Evolutionary conservation across 2,888 invertebrate genomes (phyloP).

Genomic region (Platynereis dumerilii): DNA sequence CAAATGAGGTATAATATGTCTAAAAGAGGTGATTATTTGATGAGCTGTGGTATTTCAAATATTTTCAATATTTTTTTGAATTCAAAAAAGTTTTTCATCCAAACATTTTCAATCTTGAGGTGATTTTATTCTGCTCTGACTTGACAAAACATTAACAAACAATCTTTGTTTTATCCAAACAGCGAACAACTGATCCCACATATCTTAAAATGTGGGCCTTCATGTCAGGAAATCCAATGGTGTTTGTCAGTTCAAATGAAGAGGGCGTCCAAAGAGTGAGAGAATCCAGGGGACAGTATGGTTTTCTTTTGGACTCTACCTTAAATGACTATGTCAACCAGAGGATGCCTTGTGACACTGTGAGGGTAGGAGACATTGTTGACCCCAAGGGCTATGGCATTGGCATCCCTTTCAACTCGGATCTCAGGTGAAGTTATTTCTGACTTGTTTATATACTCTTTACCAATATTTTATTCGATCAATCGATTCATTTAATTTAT

Average conservation of each 20-base stretch:
- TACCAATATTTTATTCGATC: no score
- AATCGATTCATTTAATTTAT: no score
- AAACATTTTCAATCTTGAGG: no score
- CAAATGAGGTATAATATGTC: no score
- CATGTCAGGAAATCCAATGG: conserved; percentile 81
- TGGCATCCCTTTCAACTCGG: conserved; percentile 90
- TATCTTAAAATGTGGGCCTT: conserved; percentile 94
- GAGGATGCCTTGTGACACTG: conserved; percentile 73
- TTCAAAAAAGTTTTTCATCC: no score
- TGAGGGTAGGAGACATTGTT: conserved; percentile 80
- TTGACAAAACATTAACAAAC: not conserved
- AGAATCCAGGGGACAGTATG: conserved; percentile 68
- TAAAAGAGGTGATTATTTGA: no score
- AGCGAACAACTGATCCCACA: conserved; percentile 85
- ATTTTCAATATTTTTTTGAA: no score
- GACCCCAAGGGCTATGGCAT: conserved; percentile 88
- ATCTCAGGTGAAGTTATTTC: conserved; percentile 84
- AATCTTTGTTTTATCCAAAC: no score
- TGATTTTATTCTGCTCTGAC: no score
- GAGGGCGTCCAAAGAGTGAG: conserved; percentile 74
- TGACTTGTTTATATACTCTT: no score
- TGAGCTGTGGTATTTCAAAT: no score
- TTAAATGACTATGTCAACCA: conserved; percentile 85
- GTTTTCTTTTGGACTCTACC: conserved; percentile 67
- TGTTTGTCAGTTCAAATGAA: conserved; percentile 78